A percentile compares a stretch with the other conserved stretches of the same genome.
These are phyloP conservation scores for Tetranychus truncatus DNA, from an alignment of 2,888 invertebrate species.

Conservation along the genomic window DNA sequence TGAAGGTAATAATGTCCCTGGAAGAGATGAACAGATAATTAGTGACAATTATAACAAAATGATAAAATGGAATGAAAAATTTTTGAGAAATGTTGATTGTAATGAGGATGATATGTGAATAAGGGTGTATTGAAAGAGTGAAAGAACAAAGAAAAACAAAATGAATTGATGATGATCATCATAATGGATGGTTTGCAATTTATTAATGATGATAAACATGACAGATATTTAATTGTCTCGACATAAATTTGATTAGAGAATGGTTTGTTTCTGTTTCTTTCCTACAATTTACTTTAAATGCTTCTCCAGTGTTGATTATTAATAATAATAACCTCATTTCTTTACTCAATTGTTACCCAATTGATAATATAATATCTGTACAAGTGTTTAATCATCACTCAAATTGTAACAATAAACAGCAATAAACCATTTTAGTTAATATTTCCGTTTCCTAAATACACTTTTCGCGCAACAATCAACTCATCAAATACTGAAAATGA, in stretches of 20 bases:
- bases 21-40: not conserved
- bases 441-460: not conserved
- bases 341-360: not conserved
- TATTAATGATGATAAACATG: conserved; percentile 2
- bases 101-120: not conserved
- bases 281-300: not conserved
- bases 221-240: conserved; percentile 1
- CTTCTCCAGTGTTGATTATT: not conserved
- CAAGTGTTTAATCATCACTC: not conserved
- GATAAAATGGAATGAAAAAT: not conserved
- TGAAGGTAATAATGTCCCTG: conserved; percentile 29
- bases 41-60: too few species aligned
- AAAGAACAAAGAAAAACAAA: not conserved
- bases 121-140: not conserved
- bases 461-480: too few species aligned
- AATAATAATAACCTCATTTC: not conserved
- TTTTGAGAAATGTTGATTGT: not conserved
- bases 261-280: not conserved
- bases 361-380: not conserved
- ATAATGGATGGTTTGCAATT: conserved; percentile 23
- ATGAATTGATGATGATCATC: not conserved
- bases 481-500: not conserved
- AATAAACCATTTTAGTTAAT: not conserved
- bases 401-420: not conserved
- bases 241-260: not conserved